Percentiles rank a stretch among this genome's conserved stretches.
Evolutionary conservation across 2,113 vertebrate species (phyloP).

Genomic region (Setophaga petechia): DNA sequence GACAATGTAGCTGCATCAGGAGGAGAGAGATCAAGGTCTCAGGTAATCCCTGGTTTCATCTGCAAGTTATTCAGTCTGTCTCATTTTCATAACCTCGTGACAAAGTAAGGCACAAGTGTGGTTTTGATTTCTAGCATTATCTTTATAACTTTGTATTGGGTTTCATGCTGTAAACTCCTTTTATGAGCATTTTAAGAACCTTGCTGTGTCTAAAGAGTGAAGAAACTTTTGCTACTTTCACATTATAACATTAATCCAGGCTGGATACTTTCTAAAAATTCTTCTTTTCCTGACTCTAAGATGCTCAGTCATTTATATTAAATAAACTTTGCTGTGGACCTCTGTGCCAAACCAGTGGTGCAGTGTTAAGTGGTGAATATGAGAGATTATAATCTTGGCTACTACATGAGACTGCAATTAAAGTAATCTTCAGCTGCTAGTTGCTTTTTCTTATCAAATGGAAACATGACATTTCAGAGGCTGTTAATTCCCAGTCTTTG

Average conservation of each 20-base stretch:
- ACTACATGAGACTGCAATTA: constrained; percentile 33
- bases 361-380: background rate
- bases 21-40: background rate
- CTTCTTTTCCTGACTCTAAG: background rate
- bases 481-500: background rate
- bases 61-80: background rate
- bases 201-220: background rate
- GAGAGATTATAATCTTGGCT: background rate
- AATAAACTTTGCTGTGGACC: background rate
- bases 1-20: background rate
- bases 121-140: background rate
- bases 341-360: background rate
- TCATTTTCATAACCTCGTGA: background rate
- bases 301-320: constrained; percentile 14
- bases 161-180: background rate
- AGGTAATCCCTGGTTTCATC: background rate
- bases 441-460: background rate
- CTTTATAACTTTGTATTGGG: background rate
- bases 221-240: background rate
- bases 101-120: background rate
- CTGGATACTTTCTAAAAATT: background rate
- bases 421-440: background rate
- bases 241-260: background rate
- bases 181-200: background rate
- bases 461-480: background rate